phyloP scores from a whole-genome alignment of 1,140 invertebrate species.

The Aricia agestis region DNA sequence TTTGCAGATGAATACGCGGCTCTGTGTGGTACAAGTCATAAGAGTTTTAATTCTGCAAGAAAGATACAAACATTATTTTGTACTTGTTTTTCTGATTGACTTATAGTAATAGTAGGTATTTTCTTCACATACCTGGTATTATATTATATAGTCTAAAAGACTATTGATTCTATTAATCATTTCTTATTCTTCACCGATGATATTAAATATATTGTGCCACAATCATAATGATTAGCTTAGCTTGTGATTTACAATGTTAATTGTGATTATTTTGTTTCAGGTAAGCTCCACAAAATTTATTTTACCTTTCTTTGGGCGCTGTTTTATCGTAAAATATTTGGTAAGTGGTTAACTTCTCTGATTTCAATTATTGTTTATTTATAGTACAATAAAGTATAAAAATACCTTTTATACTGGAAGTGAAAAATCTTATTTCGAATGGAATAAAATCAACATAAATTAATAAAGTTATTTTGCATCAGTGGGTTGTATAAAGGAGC shows the following conservation, averaged over 20 bases:
- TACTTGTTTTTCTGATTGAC: no score
- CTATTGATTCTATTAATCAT: no score
- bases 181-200: no score
- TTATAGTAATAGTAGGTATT: no score
- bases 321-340: background rate
- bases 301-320: background rate
- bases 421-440: background rate
- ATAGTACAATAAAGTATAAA: no score
- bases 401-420: background rate
- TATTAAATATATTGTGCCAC: no score
- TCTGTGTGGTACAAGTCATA: constrained; percentile 34
- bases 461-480: constrained; percentile 3
- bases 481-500: constrained; percentile 8
- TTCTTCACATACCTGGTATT: no score
- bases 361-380: no score
- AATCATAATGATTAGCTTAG: no score
- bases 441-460: constrained; percentile 10
- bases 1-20: constrained; percentile 55
- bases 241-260: constrained; percentile 21
- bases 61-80: constrained; percentile 4
- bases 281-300: constrained; percentile 12
- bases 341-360: no score
- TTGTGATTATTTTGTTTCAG: constrained; percentile 29
- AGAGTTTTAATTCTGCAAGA: background rate
- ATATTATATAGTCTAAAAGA: no score